Base-by-base conservation (phyloP, 2,888 invertebrate species). In the Drosophila colorata region DNA sequence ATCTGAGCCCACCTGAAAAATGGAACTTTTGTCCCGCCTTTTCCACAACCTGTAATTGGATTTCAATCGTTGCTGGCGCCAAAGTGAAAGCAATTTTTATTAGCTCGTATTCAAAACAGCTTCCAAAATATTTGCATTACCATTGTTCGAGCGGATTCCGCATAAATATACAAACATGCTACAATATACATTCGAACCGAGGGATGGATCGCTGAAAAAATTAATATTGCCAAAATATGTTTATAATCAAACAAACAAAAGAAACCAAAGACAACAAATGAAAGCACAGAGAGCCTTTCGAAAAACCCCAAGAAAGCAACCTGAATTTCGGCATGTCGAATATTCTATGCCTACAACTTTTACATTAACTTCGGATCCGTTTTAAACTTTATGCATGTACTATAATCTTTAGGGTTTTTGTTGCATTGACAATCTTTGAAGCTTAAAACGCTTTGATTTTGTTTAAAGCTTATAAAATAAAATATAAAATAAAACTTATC, bases 71-170 rank as follows among this genome's bases (percentile, higher is more conserved):
- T 64, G 68, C 38, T 33, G 35, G 38, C 47, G 58, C 77, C 51
- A 64, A 38, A 64, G 49, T 48, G 59, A 38, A 52, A 67, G 55
- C 60, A 47, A 74, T 87, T 87, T 80, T 83, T 66, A 80, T 82
- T 82, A 79, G 79, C 79, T 78, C 59, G 31, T 55, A 59, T 70
- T 52, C 51, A 23, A 23, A 33, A 57, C 18, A 38, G 46, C 46
- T 31, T n/a, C 16, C 43, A 46, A 40, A 59, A 59, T 77, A 55
- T 52, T 58, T 66, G 46, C 52, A 49, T 37, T 23, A 41, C 41
- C 23, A 43, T n/a, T 25, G 20, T 11, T 25, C 38, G n/a, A 16
- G 33, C 51, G 46, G 8, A 52, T 37, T 33, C 41, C 56, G 61
- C 51, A 48, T 11, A 46, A 53, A 28, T 35, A 61, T 18, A 51